Percentiles rank a stretch among this genome's conserved stretches.
phyloP scores from a whole-genome alignment of 2,113 vertebrate genomes.

The Suricata suricatta region DNA sequence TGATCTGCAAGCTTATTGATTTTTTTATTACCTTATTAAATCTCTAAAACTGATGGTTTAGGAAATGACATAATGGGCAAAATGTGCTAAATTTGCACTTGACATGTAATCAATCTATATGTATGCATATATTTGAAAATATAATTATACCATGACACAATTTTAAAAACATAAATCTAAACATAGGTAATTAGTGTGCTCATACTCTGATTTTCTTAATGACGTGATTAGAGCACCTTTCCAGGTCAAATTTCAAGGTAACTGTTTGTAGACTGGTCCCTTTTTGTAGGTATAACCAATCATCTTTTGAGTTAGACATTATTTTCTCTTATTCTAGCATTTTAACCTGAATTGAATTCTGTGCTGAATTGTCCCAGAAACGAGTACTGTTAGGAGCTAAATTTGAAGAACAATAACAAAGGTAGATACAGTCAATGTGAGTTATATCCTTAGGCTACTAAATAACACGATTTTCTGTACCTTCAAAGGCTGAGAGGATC shows the following conservation, averaged over 20 bases:
- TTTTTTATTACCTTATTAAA: conserved; percentile 53
- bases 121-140: neutral
- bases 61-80: conserved; percentile 71
- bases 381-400: neutral
- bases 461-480: neutral
- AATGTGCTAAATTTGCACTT: conserved; percentile 37
- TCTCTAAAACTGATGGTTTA: conserved; percentile 56
- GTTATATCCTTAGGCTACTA: neutral
- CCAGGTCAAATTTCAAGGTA: neutral
- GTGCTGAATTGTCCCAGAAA: conserved; percentile 16
- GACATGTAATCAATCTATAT: conserved; percentile 39
- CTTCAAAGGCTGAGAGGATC: conserved; percentile 34
- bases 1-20: conserved; percentile 44
- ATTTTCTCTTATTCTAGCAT: neutral
- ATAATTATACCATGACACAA: neutral
- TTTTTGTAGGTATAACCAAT: neutral
- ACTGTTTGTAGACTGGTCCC: neutral
- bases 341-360: conserved; percentile 29
- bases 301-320: neutral
- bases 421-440: neutral
- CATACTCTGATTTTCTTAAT: neutral
- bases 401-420: neutral
- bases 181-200: neutral
- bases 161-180: neutral
- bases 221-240: neutral